These are phyloP conservation scores for Augochlora pura DNA, from an alignment of 1,140 invertebrate species.

Conservation along the genomic window DNA sequence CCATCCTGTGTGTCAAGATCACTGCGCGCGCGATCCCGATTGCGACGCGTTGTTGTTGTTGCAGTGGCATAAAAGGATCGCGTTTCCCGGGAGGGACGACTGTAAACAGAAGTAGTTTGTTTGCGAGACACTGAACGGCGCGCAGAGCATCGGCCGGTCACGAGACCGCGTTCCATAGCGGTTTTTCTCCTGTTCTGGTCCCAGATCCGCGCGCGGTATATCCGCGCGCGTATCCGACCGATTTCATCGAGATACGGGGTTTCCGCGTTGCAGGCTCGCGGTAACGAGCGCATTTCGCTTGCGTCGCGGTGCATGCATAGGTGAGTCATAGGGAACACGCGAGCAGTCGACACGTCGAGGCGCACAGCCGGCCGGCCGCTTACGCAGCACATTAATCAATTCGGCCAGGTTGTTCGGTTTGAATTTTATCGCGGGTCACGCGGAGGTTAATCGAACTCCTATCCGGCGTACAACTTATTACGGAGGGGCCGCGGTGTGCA, in stretches of 20 bases:
- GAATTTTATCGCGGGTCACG: conserved; percentile 25
- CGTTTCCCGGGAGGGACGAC: too few species aligned
- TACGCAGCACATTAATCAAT: conserved; percentile 37
- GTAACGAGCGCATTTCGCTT: not conserved
- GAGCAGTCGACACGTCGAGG: not conserved
- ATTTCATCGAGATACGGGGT: not conserved
- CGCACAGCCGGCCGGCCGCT: conserved; percentile 21
- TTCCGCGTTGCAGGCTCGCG: not conserved
- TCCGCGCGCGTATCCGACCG: not conserved
- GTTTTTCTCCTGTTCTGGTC: too few species aligned
- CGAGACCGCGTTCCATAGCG: too few species aligned
- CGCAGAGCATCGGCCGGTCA: too few species aligned
- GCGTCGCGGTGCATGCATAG: not conserved
- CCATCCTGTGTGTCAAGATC: too few species aligned
- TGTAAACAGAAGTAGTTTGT: too few species aligned
- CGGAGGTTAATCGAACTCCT: conserved; percentile 43
- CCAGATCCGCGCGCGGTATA: too few species aligned
- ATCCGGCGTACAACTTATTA: conserved; percentile 41
- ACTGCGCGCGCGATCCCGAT: too few species aligned
- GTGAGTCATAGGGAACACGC: not conserved
- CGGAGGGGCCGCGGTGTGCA: not conserved
- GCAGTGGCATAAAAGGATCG: too few species aligned
- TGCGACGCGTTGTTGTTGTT: too few species aligned
- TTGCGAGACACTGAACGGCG: too few species aligned
- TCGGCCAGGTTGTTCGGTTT: conserved; percentile 1